A percentile compares a stretch with the other conserved stretches of the same genome.
Evolutionary conservation across 2,113 vertebrate genomes (phyloP).

Genomic region (Macaca fascicularis): T2T-MFA8v1.1 NC_088395.1:114547501-114548000

Average conservation of each 20-base stretch:
- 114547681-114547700: neutral
- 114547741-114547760: slow-evolving; percentile 20
- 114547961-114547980: neutral
- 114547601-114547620: neutral
- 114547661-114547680: neutral
- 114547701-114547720: neutral
- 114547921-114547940: slow-evolving; percentile 5
- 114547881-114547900: neutral
- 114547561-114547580: slow-evolving; percentile 4
- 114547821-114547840: neutral
- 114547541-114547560: neutral
- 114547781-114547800: neutral
- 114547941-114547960: neutral
- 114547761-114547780: neutral
- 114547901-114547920: neutral
- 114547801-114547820: neutral
- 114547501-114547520: neutral
- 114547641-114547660: neutral
- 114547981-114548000: neutral
- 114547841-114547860: slow-evolving; percentile 35
- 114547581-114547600: neutral
- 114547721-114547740: neutral
- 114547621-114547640: neutral
- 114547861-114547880: neutral
- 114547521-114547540: neutral